phyloP scores from a whole-genome alignment of 2,113 vertebrate species.

The Cryptotis parvus region DNA sequence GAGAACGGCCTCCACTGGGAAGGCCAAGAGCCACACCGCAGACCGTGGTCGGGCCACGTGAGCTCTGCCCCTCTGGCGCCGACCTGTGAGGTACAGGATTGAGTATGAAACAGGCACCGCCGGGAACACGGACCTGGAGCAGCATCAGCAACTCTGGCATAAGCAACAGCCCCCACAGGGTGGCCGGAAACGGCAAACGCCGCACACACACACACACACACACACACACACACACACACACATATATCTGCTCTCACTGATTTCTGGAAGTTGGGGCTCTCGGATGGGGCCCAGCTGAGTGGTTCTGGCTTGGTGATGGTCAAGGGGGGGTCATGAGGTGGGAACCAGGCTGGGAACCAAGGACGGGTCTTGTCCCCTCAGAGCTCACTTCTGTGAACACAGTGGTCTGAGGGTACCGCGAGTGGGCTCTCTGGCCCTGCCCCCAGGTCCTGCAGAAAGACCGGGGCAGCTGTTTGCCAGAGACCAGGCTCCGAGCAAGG shows the following conservation, averaged over 20 bases:
- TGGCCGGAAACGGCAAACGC: too few relatives aligned
- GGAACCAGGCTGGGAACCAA: not conserved
- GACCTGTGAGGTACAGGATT: not conserved
- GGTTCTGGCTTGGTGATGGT: not conserved
- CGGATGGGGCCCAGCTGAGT: not conserved
- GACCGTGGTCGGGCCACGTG: not conserved
- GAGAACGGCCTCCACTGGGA: not conserved
- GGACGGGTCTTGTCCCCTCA: not conserved
- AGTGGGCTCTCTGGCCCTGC: not conserved
- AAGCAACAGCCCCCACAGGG: not conserved
- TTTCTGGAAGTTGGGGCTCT: not conserved
- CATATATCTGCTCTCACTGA: too few relatives aligned
- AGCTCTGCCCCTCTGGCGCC: not conserved
- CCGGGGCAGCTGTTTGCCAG: not conserved
- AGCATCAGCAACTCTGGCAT: fast-evolving
- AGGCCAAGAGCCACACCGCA: not conserved
- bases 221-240: too few relatives aligned
- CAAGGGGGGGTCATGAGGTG: not conserved
- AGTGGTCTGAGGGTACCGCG: too few relatives aligned
- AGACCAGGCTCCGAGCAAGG: not conserved
- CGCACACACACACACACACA: too few relatives aligned
- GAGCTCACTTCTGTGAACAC: not conserved
- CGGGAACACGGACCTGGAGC: not conserved
- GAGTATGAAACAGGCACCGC: not conserved
- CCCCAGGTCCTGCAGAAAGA: too few relatives aligned